Percentiles rank a stretch among this genome's conserved stretches.
phyloP scores from a whole-genome alignment of 2,888 invertebrate species.

The Platycnemis pennipes region DNA sequence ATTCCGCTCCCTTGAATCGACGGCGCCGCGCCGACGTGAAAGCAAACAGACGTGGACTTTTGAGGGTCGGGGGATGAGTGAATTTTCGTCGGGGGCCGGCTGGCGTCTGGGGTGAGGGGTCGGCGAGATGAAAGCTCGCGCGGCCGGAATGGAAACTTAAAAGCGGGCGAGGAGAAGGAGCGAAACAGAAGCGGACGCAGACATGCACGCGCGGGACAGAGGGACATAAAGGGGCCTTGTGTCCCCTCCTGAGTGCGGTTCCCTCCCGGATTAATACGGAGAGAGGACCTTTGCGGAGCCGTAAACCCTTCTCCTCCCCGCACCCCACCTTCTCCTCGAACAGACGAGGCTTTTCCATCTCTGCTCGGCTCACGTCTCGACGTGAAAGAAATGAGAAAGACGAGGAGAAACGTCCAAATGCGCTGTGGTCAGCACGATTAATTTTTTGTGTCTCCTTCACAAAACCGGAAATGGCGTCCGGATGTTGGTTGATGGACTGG shows the following conservation, averaged over 20 bases:
- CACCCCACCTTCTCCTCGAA: no score
- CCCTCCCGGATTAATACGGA: no score
- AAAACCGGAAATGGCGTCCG: no score
- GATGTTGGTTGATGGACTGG: no score
- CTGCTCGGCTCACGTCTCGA: no score
- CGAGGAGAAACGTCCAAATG: no score
- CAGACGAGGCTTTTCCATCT: no score
- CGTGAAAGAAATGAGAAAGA: no score
- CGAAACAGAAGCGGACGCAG: neutral
- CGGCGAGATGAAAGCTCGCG: slow-evolving; percentile 2
- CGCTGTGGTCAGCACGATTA: no score
- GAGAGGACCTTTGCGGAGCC: neutral
- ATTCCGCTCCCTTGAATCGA: neutral
- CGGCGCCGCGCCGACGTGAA: neutral
- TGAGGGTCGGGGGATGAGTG: neutral
- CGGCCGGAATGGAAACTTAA: neutral
- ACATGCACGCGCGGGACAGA: neutral
- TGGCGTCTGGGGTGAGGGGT: neutral
- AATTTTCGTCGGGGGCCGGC: neutral
- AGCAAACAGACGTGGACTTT: neutral
- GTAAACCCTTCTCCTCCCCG: no score
- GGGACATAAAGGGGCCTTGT: neutral
- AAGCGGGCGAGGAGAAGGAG: neutral
- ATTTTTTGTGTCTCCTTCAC: no score
- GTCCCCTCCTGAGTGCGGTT: neutral